phyloP scores from a whole-genome alignment of 2,797 vertebrate genomes.

The Poecile montanus region DNA sequence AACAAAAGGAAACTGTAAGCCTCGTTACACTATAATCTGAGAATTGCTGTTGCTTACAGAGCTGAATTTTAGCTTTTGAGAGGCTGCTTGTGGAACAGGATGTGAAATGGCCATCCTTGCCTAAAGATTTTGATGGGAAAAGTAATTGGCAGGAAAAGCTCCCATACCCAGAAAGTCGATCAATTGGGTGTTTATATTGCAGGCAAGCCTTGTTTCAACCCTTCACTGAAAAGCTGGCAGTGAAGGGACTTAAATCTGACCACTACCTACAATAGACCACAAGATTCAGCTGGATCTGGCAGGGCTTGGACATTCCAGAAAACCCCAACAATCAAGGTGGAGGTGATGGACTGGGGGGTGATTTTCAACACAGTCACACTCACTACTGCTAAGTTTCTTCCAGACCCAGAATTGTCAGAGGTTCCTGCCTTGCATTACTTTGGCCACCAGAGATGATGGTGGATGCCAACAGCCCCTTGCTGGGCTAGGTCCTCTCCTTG shows the following conservation, averaged over 20 bases:
- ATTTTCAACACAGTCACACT: neutral
- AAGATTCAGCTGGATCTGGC: neutral
- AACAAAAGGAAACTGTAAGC: neutral
- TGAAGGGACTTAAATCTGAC: neutral
- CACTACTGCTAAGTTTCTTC: neutral
- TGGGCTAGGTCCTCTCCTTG: neutral
- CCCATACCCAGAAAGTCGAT: neutral
- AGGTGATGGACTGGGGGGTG: neutral
- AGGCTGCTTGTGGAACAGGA: neutral
- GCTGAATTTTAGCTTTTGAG: neutral
- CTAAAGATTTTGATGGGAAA: neutral
- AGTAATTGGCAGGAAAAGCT: neutral
- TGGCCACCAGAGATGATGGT: neutral
- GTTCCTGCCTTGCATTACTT: neutral
- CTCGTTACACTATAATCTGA: neutral
- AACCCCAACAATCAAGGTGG: neutral
- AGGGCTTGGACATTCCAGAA: neutral
- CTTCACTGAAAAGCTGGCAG: neutral
- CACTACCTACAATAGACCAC: neutral
- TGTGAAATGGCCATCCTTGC: neutral
- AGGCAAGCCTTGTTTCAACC: neutral
- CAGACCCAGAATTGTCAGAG: neutral
- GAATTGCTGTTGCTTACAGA: neutral
- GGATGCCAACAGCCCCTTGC: accelerated
- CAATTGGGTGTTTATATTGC: neutral